A percentile compares a stretch with the other conserved stretches of the same genome.
phyloP scores from a whole-genome alignment of 2,888 invertebrate species.

The Cephus runcator region DNA sequence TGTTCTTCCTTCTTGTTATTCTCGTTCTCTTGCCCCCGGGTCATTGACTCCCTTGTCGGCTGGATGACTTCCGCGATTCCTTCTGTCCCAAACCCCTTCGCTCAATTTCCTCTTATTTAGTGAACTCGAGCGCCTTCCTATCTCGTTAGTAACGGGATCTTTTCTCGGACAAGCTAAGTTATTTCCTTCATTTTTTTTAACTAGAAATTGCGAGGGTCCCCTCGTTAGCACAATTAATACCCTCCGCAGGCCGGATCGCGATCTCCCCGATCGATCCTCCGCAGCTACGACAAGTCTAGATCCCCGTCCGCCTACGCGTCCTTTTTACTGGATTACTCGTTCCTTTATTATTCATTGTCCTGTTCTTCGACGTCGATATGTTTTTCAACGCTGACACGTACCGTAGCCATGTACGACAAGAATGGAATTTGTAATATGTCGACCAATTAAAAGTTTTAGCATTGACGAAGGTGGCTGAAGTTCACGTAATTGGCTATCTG shows the following conservation, averaged over 20 bases:
- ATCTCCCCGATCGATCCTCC: not conserved
- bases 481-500: not conserved
- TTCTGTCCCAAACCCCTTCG: conserved; percentile 2
- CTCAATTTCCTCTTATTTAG: conserved; percentile 38
- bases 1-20: not conserved
- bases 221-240: conserved; percentile 1
- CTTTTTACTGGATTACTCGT: not conserved
- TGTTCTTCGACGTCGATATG: not conserved
- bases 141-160: conserved; percentile 48
- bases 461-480: not conserved
- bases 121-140: conserved; percentile 33
- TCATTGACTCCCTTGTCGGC: not conserved
- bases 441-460: not conserved
- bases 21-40: not conserved
- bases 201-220: not conserved
- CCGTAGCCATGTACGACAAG: not conserved
- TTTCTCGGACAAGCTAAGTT: conserved; percentile 14
- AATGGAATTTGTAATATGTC: not conserved
- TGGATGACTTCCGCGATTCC: not conserved
- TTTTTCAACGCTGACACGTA: not conserved
- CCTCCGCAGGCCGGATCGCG: not conserved
- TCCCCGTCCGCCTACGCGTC: not conserved
- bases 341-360: not conserved
- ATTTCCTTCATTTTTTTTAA: conserved; percentile 32
- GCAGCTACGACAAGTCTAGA: not conserved